Conservation (phyloP, 2,797 vertebrate genomes). For the Otolemur crassicaudatus region DNA sequence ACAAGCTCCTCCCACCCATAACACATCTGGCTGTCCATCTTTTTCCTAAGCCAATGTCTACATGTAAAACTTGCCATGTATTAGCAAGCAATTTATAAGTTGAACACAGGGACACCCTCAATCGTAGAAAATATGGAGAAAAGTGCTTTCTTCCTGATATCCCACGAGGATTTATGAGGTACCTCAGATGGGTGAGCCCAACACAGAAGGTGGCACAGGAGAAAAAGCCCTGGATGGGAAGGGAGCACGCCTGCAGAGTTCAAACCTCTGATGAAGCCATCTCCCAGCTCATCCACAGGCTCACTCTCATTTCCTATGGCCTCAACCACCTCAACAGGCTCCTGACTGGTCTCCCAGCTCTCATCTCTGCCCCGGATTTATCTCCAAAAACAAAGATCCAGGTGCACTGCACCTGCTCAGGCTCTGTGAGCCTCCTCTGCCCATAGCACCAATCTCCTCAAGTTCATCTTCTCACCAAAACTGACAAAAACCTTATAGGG, state of each 20-base stretch:
- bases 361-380: not conserved
- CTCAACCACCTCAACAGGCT: not conserved
- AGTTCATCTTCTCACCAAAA: not conserved
- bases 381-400: not conserved
- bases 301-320: not conserved
- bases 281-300: not conserved
- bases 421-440: not conserved
- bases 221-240: not conserved
- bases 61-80: not conserved
- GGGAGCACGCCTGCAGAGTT: not conserved
- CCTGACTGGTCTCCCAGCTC: not conserved
- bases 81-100: not conserved
- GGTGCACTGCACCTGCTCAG: not conserved
- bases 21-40: not conserved
- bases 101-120: not conserved
- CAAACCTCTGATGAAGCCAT: not conserved
- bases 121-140: not conserved
- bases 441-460: not conserved
- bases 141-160: not conserved
- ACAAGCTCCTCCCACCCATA: not conserved
- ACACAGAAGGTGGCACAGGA: not conserved
- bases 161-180: not conserved
- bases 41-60: not conserved
- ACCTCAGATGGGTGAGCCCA: not conserved
- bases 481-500: not conserved